A percentile compares a stretch with the other conserved stretches of the same genome.
Evolutionary conservation across 2,888 invertebrate genomes (phyloP).

Genomic region (Idaea biselata): DNA sequence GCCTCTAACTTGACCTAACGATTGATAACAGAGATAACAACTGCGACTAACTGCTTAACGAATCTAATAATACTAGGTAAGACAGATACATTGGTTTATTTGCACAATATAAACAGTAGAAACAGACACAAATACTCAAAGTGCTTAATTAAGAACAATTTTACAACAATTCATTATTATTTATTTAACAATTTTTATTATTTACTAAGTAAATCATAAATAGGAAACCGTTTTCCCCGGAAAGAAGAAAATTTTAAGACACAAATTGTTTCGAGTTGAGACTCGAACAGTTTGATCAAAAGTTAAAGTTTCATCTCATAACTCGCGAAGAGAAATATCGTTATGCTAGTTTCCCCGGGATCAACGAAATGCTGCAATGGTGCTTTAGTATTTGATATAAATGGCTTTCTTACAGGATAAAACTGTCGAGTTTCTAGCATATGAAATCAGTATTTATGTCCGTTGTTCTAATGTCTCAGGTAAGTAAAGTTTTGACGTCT

Average conservation of each 20-base stretch:
- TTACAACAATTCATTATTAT: too few species aligned
- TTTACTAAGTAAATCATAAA: conserved; percentile 8
- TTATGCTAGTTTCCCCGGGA: conserved; percentile 29
- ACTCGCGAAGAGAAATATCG: conserved; percentile 31
- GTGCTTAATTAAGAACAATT: too few species aligned
- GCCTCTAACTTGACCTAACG: too few species aligned
- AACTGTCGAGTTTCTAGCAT: conserved; percentile 15
- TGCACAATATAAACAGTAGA: too few species aligned
- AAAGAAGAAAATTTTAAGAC: conserved; percentile 12
- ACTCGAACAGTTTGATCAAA: conserved; percentile 33
- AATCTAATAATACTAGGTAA: too few species aligned
- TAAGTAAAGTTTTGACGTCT: background rate
- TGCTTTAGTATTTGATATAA: conserved; percentile 15
- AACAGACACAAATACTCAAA: too few species aligned
- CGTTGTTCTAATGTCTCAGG: conserved; percentile 18
- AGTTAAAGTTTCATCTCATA: conserved; percentile 29
- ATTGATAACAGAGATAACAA: too few species aligned
- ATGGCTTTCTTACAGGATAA: conserved; percentile 2
- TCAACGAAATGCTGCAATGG: conserved; percentile 23
- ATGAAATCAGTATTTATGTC: conserved; percentile 19
- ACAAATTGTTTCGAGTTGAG: conserved; percentile 16
- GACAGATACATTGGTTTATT: too few species aligned
- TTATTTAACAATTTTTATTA: too few species aligned
- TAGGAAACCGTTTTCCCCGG: conserved; percentile 8
- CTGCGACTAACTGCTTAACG: too few species aligned